phyloP scores from a whole-genome alignment of 1,140 invertebrate genomes.

The Eriosoma lanigerum region DNA sequence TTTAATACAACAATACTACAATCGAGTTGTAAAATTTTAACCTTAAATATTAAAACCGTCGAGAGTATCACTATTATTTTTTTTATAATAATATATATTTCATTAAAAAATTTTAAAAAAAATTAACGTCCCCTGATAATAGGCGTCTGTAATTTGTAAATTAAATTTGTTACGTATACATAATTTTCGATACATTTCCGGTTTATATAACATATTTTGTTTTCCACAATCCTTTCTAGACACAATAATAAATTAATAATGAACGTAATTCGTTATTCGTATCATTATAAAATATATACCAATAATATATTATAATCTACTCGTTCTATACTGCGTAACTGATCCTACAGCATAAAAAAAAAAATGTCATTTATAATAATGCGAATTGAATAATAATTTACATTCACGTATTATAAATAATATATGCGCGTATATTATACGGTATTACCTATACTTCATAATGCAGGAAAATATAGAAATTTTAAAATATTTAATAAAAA shows the following conservation, averaged over 20 bases:
- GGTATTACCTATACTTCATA: neutral
- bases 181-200: constrained; percentile 28
- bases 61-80: too few relatives aligned
- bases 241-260: constrained; percentile 14
- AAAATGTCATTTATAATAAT: too few relatives aligned
- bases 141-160: neutral
- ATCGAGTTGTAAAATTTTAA: too few relatives aligned
- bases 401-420: neutral
- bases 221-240: constrained; percentile 1
- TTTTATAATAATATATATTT: too few relatives aligned
- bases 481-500: neutral
- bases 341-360: too few relatives aligned
- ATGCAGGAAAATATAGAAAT: too few relatives aligned
- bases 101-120: too few relatives aligned
- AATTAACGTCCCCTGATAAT: neutral
- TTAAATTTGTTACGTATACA: constrained; percentile 32
- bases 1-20: too few relatives aligned
- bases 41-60: too few relatives aligned
- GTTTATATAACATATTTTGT: constrained; percentile 4
- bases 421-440: neutral
- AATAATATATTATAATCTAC: neutral
- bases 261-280: neutral
- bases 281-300: neutral
- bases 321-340: neutral
- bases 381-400: too few relatives aligned